phyloP scores from a whole-genome alignment of 2,113 vertebrate genomes.

The Montifringilla adamsi region DNA sequence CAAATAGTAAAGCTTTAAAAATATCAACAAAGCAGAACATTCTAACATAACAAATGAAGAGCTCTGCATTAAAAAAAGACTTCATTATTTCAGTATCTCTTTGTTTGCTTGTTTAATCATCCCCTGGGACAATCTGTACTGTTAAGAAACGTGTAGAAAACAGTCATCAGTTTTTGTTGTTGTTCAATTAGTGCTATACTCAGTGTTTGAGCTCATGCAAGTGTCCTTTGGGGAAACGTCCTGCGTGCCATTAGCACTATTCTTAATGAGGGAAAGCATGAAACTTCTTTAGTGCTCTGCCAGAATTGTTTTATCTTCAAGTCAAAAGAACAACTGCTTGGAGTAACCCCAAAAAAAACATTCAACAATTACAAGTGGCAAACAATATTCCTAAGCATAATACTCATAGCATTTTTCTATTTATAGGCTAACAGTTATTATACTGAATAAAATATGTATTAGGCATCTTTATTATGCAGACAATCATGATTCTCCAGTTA shows the following conservation, averaged over 20 bases:
- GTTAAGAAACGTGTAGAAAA: slow-evolving; percentile 71
- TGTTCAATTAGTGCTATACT: slow-evolving; percentile 69
- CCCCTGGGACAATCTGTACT: slow-evolving; percentile 69
- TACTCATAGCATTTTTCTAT: slow-evolving; percentile 53
- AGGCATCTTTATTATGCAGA: slow-evolving; percentile 36
- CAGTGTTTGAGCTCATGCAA: slow-evolving; percentile 63
- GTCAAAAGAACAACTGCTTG: slow-evolving; percentile 76
- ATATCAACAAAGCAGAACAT: slow-evolving; percentile 55
- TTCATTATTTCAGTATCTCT: slow-evolving; percentile 72
- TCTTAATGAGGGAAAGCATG: slow-evolving; percentile 75
- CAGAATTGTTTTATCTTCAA: slow-evolving; percentile 78
- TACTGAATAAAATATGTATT: slow-evolving; percentile 53
- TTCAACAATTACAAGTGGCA: slow-evolving; percentile 67
- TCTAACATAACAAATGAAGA: slow-evolving; percentile 51
- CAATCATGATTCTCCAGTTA: background rate
- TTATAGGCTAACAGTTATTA: slow-evolving; percentile 62
- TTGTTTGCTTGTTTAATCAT: slow-evolving; percentile 66
- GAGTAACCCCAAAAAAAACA: slow-evolving; percentile 76
- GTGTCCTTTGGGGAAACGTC: slow-evolving; percentile 71
- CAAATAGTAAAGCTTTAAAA: slow-evolving; percentile 67
- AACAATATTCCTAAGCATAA: slow-evolving; percentile 71
- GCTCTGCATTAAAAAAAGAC: slow-evolving; percentile 49
- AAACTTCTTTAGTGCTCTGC: slow-evolving; percentile 75
- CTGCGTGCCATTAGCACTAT: slow-evolving; percentile 73
- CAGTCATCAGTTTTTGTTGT: slow-evolving; percentile 70